These are phyloP conservation scores for Andrena chrysosceles DNA, from an alignment of 2,888 invertebrate species.

Conservation along the genomic window DNA sequence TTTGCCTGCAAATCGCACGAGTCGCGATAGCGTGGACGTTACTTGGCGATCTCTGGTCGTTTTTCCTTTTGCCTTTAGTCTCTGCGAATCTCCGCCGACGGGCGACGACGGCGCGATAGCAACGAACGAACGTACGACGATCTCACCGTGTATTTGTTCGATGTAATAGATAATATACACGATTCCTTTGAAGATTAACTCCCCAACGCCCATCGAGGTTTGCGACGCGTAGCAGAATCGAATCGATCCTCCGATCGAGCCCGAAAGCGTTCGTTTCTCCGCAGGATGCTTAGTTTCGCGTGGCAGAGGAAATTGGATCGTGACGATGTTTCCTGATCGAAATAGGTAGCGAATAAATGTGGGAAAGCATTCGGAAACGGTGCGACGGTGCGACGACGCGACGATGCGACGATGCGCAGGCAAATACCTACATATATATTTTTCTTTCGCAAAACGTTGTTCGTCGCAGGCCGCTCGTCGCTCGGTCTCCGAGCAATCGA, in stretches of 20 bases:
- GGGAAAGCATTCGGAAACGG: background rate
- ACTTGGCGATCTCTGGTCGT: background rate
- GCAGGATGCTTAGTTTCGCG: background rate
- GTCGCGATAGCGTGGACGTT: background rate
- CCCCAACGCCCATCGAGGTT: background rate
- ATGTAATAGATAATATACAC: background rate
- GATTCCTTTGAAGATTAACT: background rate
- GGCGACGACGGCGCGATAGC: background rate
- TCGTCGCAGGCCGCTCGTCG: constrained; percentile 28
- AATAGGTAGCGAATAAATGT: background rate
- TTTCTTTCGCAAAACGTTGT: constrained; percentile 46
- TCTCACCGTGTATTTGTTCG: background rate
- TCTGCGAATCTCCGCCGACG: background rate
- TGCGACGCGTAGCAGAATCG: background rate
- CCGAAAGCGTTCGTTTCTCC: constrained; percentile 1
- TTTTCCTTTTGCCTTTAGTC: background rate
- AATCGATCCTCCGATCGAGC: constrained; percentile 4
- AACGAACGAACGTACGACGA: background rate
- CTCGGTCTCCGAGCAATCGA: constrained; percentile 25
- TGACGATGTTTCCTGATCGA: constrained; percentile 2
- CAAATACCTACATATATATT: constrained; percentile 62
- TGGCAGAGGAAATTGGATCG: background rate
- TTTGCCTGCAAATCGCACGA: background rate
- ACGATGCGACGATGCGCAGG: constrained; percentile 12
- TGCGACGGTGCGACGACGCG: background rate